Base-by-base conservation (phyloP, 2,113 vertebrate genomes). In the Chaenocephalus aceratus region DNA sequence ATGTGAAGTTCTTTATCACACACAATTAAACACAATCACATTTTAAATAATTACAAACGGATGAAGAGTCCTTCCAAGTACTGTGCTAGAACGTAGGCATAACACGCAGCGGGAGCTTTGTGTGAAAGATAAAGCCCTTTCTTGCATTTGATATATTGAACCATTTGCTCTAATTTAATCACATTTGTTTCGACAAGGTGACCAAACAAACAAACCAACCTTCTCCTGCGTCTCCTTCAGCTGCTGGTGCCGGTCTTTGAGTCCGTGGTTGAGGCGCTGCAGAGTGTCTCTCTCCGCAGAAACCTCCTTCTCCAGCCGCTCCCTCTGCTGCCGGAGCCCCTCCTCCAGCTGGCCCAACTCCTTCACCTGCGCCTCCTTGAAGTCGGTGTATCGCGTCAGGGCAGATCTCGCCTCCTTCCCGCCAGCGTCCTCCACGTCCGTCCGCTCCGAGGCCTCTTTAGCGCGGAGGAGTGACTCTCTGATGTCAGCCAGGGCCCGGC, bases 311-410 rank as follows among this genome's bases (percentile, higher is more conserved):
- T 95, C 93, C 52, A 98, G 94, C 1, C 92, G 85, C 75, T 95
- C 93, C 80, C 84, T 93, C 85, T 97, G 96, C 68, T 94, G 95
- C 54, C 79, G 63, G 36, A 97, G 91, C 61, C 92, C 94, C 77
- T 95, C 94, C 90, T 96, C 95, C 83, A 96, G 88, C 75, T 79
- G 68, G 12, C 74, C 86, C 54, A 99, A 86, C 70, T 95, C 95
- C 72, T 95, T 91, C 76, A 97, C 88, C 63, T 99, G 98, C 30
- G 90, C 92, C 75, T 60, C 94, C 91, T 98, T 99, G 83, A 98
- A 98, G 53, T 94, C 86, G 0, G 94, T 2, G 62, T 97, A 98
- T 1, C 86, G 93, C 14, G 85, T 74, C 70, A 96, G 84, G 9
- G 87, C 93, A 0, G 79, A 76, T 14, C 61, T 80, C 58, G 92